Base-by-base conservation (phyloP, 2,888 invertebrate genomes). In the Sminthurides aquaticus region DNA sequence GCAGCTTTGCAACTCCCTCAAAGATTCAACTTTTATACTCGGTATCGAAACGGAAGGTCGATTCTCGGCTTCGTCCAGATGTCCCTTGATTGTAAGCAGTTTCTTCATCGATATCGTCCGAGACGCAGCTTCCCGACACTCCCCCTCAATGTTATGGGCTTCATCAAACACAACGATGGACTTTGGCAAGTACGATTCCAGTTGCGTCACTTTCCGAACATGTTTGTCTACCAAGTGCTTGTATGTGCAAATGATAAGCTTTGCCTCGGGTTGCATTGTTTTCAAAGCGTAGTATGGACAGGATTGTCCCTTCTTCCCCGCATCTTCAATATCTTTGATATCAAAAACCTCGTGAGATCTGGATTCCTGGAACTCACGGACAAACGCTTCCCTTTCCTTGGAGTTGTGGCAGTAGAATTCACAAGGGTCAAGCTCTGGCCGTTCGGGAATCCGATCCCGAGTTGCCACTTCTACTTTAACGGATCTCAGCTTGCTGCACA, bases 111-210 rank as follows among this genome's bases (percentile, higher is more conserved):
- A 2, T 3, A 15, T 62, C 22, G 1, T 56, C 26, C 43, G 1
- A n/a, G n/a, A n/a, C n/a, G n/a, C n/a, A n/a, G n/a, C n/a, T n/a
- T 80, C 80, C 20, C 82, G 71, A 1, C 80, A 78, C 18, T 78
- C 77, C 76, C 83, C 82, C 75, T 84, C 83, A 22, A 84, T 81
- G 73, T 84, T 84, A 75, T 84, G 83, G 1, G 82, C 83, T 75
- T 83, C 83, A 71, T 83, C 83, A 60, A 83, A 75, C 25, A 83
- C 79, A 1, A 84, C 72, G 15, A 84, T 77, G 64, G 79, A 77
- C 49, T 78, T 78, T 49, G 77, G 78, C 48, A 82, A 69, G 59
- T 74, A 74, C 20, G 82, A 79, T 67, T 79, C 78, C 76, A 83
- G 79, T 26, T 67, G 76, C 68, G 79, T 78, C 64, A 73, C 73